Evolutionary conservation across 2,888 invertebrate genomes (phyloP), one percentile per base, ranked within the genome.

Genomic region (Chymomyza caudatula): DNA sequence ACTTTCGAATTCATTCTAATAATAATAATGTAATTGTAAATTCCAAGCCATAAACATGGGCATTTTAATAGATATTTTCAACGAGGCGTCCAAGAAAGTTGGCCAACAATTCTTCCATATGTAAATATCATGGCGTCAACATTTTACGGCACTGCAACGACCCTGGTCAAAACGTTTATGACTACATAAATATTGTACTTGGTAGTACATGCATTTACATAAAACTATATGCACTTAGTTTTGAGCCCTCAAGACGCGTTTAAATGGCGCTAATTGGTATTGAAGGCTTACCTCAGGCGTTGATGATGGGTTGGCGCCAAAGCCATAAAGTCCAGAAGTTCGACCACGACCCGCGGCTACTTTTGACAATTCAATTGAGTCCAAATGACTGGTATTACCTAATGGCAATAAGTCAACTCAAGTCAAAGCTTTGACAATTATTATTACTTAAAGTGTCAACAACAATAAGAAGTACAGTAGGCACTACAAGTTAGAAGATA

Each of bases 391-490:
- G n/a, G 22, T 70, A 67, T 66, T 69, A 69, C 65, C 82, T 71
- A 19, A 73, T 65, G 65, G 37, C 78, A 67, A 80, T 84, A 82
- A 78, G 86, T 85, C 81, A 82, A 69, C 69, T 71, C 67, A 73
- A 82, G 82, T 84, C 85, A 74, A 54, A 70, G 82, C 82, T 86
- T 85, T 85, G 82, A 83, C 82, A 86, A 86, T 83, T 83, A 83
- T 83, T 82, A 83, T 83, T 75, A 85, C 82, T 74, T 66, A 77
- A 37, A 70, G 86, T 83, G 86, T 86, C 82, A 83, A 71, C 65
- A 67, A 61, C 70, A 62, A 58, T 63, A 63, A 63, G 62, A 71
- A 55, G 60, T 59, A 55, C 58, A 25, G 29, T 25, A 55, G 51
- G 57, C 72, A 23, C 55, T 47, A 19, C n/a, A 19, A 47, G 47